Base-by-base conservation (phyloP, 2,113 vertebrate species). In the Pluvianellus socialis region DNA sequence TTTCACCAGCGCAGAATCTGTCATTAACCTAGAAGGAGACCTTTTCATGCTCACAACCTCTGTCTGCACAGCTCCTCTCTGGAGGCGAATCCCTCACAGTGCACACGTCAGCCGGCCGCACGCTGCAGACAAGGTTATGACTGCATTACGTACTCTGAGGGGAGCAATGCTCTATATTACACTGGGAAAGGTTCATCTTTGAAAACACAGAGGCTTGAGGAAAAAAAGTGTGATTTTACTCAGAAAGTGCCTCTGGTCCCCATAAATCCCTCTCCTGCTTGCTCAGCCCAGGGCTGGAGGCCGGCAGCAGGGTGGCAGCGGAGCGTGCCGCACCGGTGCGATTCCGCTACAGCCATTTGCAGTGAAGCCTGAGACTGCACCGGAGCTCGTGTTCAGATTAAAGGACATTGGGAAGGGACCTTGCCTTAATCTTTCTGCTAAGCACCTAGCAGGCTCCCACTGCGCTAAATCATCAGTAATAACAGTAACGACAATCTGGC, bases 11-110 rank as follows among this genome's bases (percentile, higher is more conserved):
- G 52, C 59, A 0, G 4, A 63, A 71, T 92, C 76, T 80, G 79
- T 91, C 93, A 95, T 96, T 95, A 88, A 77, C 89, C 82, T 33
- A 91, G 79, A 81, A 96, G 90, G 44, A 96, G 96, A 97, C 90
- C 96, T 95, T 92, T 94, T 61, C 74, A 76, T 71, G 85, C 92
- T 93, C 86, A 50, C 81, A 70, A 7, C 82, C 79, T 87, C 79
- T 85, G 91, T 95, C 89, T 89, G 70, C 86, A 74, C 44, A 35
- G 91, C 56, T 68, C 75, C 92, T 89, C 90, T 95, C 93, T 83
- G 75, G 79, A 86, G 93, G 94, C 89, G 22, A 95, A 94, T 91
- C 86, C 91, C 90, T 95, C 93, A 87, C 9, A 47, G 86, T 24
- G 59, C 93, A 77, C 72, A 53, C 27, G 50, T 94, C 94, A 96